A percentile compares a stretch with the other conserved stretches of the same genome.
Conservation (phyloP, 2,113 vertebrate species). For the Sitta europaea region DNA sequence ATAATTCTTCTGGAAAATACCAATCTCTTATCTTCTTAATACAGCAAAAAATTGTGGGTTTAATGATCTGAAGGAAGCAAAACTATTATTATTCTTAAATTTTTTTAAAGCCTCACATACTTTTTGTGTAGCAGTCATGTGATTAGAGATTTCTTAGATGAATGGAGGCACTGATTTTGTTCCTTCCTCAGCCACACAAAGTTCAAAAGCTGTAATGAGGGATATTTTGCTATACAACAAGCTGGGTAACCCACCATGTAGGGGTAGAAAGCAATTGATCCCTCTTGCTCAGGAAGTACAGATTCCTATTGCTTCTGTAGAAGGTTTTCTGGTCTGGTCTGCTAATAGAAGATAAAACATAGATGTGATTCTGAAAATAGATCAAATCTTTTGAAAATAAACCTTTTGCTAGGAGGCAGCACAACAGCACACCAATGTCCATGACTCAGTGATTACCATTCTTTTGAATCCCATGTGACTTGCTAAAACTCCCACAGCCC, state of each 20-base stretch:
- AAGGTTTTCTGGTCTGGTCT: neutral
- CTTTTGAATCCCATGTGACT: neutral
- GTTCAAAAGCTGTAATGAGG: neutral
- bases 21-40: neutral
- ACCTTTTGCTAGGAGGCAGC: neutral
- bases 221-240: neutral
- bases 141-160: neutral
- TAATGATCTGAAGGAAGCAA: neutral
- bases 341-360: neutral
- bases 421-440: neutral
- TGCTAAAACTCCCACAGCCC: neutral
- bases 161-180: neutral
- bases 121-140: neutral
- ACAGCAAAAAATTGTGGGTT: neutral
- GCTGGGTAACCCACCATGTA: neutral
- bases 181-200: neutral
- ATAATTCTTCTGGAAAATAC: neutral
- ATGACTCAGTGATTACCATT: neutral
- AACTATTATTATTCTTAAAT: neutral
- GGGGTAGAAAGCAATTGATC: neutral
- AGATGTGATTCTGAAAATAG: neutral
- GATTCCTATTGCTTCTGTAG: neutral
- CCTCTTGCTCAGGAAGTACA: neutral
- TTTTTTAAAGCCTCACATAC: neutral
- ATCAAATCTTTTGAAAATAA: too few species aligned